Base-by-base conservation (phyloP, 2,797 vertebrate genomes). In the Vespertilio murinus region DNA sequence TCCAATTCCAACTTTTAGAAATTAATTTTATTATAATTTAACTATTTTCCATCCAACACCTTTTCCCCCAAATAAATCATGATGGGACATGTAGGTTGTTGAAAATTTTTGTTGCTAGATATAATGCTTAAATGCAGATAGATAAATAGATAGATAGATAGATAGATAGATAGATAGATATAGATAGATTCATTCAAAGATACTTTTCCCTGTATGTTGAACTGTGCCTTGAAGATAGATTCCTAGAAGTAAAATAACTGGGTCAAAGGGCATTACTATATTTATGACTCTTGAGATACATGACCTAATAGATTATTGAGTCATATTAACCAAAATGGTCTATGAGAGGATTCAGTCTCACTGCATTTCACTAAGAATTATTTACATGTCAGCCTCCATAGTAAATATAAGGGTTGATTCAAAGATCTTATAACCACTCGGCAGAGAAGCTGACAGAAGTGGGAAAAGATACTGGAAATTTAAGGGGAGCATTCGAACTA, bases 211-310 rank as follows among this genome's bases (percentile, higher is more conserved):
- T 74, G 2, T 11, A 33, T 61, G 22, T 77, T 77, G 54, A 93
- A 89, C 83, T 86, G 45, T 61, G 2, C 22, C 56, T 87, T 86
- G 40, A 91, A 80, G 28, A 74, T 47, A 70, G 42, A 77, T 93
- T 97, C 91, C 84, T 93, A 90, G 80, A 96, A 93, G 77, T 67
- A 42, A 54, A 93, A 69, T 77, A 80, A 70, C 61, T 89, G 13
- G 64, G 83, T 91, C 73, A 95, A 88, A 94, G 56, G 69, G 49
- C 80, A 87, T 52, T 8, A 70, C 47, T 65, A 18, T 9, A 28
- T 65, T 94, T 80, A 56, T 90, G 35, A 91, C 61, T 91, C 64
- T 90, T 75, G 80, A 91, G 54, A 67, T 40, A 49, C 5, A 23
- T 80, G 38, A 89, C 25, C n/a, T 75, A 83, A 65, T 13, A 91